phyloP scores from a whole-genome alignment of 2,797 vertebrate genomes.

The Pachyuromys duprasi region DNA sequence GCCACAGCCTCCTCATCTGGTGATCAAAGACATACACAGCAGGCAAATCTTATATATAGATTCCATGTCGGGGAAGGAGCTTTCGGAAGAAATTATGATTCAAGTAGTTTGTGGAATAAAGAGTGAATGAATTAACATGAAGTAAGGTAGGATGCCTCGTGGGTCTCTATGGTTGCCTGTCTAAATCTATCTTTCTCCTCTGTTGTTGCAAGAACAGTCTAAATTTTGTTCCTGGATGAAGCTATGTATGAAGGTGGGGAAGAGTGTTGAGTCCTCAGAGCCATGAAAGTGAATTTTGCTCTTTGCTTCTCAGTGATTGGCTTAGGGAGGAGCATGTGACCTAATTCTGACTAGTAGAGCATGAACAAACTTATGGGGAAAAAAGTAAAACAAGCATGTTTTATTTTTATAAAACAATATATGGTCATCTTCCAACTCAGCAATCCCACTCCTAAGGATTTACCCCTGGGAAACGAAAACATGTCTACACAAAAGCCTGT shows the following conservation, averaged over 20 bases:
- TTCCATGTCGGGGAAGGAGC: not conserved
- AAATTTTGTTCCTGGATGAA: conserved; percentile 30
- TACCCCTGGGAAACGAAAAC: conserved; percentile 53
- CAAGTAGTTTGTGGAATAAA: not conserved
- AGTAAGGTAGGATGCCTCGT: not conserved
- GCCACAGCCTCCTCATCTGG: too few relatives aligned
- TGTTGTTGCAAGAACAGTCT: not conserved
- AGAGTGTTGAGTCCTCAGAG: not conserved
- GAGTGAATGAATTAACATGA: not conserved
- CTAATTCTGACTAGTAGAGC: conserved; percentile 17
- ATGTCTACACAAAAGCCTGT: conserved; percentile 26
- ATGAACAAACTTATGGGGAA: not conserved
- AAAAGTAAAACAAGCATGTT: not conserved
- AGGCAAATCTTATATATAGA: too few relatives aligned
- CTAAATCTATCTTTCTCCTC: conserved; percentile 23
- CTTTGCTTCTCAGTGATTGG: conserved; percentile 42
- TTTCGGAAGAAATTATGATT: not conserved
- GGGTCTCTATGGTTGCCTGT: not conserved
- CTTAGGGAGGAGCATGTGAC: conserved; percentile 10
- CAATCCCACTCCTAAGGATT: not conserved
- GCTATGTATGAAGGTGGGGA: not conserved
- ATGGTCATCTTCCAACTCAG: conserved; percentile 23
- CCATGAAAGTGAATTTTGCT: not conserved
- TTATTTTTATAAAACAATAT: conserved; percentile 43
- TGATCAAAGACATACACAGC: too few relatives aligned